These are phyloP conservation scores for Mythimna impura DNA, from an alignment of 2,888 invertebrate species.

Conservation along the genomic window DNA sequence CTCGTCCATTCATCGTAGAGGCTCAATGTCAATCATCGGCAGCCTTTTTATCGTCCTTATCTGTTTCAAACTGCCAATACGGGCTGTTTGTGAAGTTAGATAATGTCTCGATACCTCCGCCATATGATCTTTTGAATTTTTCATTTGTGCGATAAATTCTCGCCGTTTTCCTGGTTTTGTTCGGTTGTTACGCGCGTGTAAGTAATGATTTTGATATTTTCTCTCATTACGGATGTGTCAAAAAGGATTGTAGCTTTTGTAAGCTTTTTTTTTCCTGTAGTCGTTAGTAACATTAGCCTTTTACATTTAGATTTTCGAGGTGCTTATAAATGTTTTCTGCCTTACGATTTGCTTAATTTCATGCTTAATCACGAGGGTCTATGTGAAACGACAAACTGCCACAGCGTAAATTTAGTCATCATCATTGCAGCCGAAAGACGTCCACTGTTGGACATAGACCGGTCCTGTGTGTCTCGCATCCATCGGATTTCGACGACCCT, in stretches of 20 bases:
- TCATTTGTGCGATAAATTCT: constrained; percentile 48
- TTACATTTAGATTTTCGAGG: not conserved
- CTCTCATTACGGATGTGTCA: constrained; percentile 20
- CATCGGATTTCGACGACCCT: too few relatives aligned
- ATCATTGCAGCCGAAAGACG: too few relatives aligned
- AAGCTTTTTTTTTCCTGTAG: constrained; percentile 5
- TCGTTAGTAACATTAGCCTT: not conserved
- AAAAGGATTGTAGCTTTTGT: constrained; percentile 18
- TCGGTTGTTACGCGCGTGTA: constrained; percentile 31
- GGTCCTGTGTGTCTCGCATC: too few relatives aligned
- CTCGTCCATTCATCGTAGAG: constrained; percentile 48
- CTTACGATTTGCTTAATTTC: too few relatives aligned
- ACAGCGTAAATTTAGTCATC: too few relatives aligned
- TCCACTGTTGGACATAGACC: too few relatives aligned
- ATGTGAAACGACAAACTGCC: too few relatives aligned
- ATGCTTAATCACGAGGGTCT: too few relatives aligned
- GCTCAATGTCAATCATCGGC: constrained; percentile 63
- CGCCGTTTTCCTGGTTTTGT: constrained; percentile 36
- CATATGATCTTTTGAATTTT: constrained; percentile 64
- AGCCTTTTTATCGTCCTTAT: constrained; percentile 65
- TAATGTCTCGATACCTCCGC: constrained; percentile 47
- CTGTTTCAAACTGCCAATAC: constrained; percentile 65
- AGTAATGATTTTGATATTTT: constrained; percentile 53
- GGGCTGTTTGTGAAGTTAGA: constrained; percentile 64
- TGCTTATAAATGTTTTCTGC: not conserved